Conservation (phyloP, 2,888 invertebrate genomes). For the Chymomyza amoena region DNA sequence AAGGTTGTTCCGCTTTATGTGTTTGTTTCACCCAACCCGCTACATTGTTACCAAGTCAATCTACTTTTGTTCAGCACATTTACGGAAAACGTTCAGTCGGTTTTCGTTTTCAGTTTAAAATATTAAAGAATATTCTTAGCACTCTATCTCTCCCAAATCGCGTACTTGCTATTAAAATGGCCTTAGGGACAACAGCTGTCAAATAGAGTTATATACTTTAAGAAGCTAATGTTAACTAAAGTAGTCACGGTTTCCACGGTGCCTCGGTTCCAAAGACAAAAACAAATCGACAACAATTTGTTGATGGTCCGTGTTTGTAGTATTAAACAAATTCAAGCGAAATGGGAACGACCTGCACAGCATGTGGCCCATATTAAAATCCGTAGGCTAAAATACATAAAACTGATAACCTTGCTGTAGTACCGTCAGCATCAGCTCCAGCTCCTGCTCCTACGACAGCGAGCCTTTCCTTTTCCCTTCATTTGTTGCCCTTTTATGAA, state of each 20-base stretch:
- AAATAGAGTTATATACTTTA: neutral
- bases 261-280: neutral
- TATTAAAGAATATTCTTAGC: too few relatives aligned
- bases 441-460: conserved; percentile 30
- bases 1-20: neutral
- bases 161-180: conserved; percentile 24
- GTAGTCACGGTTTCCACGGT: neutral
- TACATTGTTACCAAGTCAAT: conserved; percentile 59
- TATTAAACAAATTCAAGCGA: conserved; percentile 54
- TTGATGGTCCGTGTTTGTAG: conserved; percentile 17
- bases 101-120: conserved; percentile 38
- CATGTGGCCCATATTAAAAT: conserved; percentile 57
- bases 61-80: conserved; percentile 39
- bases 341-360: conserved; percentile 43
- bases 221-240: neutral
- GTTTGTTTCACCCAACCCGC: conserved; percentile 23
- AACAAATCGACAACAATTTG: conserved; percentile 33
- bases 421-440: conserved; percentile 23
- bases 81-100: conserved; percentile 44
- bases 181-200: neutral
- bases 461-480: neutral
- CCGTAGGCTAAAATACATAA: conserved; percentile 63
- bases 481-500: conserved; percentile 37
- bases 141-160: too few relatives aligned
- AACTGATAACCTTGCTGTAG: conserved; percentile 69